A percentile compares a stretch with the other conserved stretches of the same genome.
These are phyloP conservation scores for Cyclophora punctaria DNA, from an alignment of 2,888 invertebrate genomes.

Conservation along the genomic window DNA sequence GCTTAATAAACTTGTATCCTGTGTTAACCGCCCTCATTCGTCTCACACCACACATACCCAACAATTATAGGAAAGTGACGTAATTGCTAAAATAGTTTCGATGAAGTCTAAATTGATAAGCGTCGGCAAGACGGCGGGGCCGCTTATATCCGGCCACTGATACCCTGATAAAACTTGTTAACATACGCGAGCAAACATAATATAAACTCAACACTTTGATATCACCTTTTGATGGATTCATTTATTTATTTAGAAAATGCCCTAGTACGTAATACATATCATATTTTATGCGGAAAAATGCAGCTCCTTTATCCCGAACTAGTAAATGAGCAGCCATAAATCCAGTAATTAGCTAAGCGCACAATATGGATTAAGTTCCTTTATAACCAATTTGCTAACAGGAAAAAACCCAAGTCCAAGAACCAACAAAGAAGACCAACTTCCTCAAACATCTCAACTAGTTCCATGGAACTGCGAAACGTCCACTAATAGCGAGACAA, in stretches of 20 bases:
- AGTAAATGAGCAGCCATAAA: no score
- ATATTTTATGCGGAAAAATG: no score
- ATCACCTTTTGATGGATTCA: no score
- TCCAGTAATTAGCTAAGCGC: no score
- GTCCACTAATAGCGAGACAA: slow-evolving; percentile 13
- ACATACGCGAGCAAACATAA: slow-evolving; percentile 35
- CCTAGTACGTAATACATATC: no score
- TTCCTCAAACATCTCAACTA: slow-evolving; percentile 10
- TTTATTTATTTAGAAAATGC: no score
- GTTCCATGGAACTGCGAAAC: slow-evolving; percentile 12
- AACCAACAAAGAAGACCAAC: slow-evolving; percentile 4
- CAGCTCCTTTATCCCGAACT: no score
- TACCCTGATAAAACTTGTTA: slow-evolving; percentile 46
- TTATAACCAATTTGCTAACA: background rate
- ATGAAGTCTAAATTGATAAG: slow-evolving; percentile 47
- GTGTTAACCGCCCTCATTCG: no score
- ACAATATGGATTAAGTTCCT: no score
- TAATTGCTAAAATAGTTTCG: slow-evolving; percentile 29
- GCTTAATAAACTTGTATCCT: slow-evolving; percentile 4
- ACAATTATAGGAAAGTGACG: slow-evolving; percentile 14
- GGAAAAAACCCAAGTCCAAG: background rate
- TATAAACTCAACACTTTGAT: slow-evolving; percentile 16
- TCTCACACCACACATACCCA: background rate
- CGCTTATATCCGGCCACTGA: slow-evolving; percentile 50
- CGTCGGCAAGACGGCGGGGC: slow-evolving; percentile 50